Evolutionary conservation across 2,888 invertebrate species (phyloP).

Genomic region (Apamea sordens): DNA sequence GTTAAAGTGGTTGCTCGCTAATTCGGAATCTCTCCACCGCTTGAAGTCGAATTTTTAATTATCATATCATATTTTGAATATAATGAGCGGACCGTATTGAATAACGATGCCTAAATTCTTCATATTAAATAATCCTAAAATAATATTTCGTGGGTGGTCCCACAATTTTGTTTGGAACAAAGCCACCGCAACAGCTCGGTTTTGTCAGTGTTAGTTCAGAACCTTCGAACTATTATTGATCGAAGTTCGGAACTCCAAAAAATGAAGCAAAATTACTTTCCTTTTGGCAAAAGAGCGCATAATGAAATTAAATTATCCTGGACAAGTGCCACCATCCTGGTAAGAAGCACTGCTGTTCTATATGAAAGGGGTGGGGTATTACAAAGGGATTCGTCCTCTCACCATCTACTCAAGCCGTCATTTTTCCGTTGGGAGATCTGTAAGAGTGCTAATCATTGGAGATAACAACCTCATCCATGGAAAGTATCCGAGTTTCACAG

Average conservation of each 20-base stretch:
- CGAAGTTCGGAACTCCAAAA: neutral
- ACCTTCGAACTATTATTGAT: too few species aligned
- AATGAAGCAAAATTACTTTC: conserved; percentile 1
- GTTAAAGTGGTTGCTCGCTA: neutral
- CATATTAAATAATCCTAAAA: neutral
- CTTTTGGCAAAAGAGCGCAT: neutral
- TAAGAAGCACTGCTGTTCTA: neutral
- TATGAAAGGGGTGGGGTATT: neutral
- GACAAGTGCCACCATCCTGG: neutral
- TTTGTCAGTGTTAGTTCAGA: neutral
- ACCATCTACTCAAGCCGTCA: neutral
- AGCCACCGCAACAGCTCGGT: neutral
- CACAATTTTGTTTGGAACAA: conserved; percentile 19
- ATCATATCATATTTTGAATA: neutral
- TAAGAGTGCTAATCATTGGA: neutral
- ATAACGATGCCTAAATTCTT: neutral
- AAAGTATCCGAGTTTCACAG: neutral
- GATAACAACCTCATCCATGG: neutral
- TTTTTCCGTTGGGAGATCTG: neutral
- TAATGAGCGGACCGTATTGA: neutral
- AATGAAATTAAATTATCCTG: too few species aligned
- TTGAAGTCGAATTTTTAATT: conserved; percentile 5
- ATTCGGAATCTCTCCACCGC: neutral
- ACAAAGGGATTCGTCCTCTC: too few species aligned
- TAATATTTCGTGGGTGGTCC: conserved; percentile 3